A percentile compares a stretch with the other conserved stretches of the same genome.
Conservation (phyloP, 2,113 vertebrate species). For the Sminthopsis crassicaudata region DNA sequence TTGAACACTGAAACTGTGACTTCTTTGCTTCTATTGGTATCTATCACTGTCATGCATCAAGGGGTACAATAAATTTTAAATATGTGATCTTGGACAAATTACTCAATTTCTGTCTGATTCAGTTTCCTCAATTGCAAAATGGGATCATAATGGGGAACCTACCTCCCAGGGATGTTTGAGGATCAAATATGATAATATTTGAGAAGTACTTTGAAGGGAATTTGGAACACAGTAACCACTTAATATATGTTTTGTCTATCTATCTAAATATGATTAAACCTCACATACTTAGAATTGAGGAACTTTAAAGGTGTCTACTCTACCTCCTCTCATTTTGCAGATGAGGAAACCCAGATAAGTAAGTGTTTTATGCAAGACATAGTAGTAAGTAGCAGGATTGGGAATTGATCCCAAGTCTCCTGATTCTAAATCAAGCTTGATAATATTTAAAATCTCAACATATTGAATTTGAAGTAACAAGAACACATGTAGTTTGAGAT, state of each 20-base stretch:
- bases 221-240: no score
- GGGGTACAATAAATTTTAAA: no score
- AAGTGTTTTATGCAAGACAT: neutral
- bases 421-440: neutral
- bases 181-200: no score
- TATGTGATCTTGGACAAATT: no score
- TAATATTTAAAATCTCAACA: neutral
- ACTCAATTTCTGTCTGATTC: no score
- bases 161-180: no score
- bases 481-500: neutral
- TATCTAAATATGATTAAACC: neutral
- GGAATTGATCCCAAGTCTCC: neutral
- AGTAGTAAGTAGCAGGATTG: neutral
- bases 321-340: neutral
- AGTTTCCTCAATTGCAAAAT: no score
- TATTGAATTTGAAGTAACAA: neutral
- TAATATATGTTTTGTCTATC: neutral
- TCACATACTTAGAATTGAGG: neutral
- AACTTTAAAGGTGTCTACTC: neutral
- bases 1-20: neutral
- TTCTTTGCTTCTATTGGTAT: no score
- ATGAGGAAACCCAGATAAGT: neutral
- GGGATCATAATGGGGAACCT: no score
- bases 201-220: no score
- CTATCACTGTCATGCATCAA: no score